These are phyloP conservation scores for Trichopria drosophilae DNA, from an alignment of 2,888 invertebrate genomes.

Conservation along the genomic window DNA sequence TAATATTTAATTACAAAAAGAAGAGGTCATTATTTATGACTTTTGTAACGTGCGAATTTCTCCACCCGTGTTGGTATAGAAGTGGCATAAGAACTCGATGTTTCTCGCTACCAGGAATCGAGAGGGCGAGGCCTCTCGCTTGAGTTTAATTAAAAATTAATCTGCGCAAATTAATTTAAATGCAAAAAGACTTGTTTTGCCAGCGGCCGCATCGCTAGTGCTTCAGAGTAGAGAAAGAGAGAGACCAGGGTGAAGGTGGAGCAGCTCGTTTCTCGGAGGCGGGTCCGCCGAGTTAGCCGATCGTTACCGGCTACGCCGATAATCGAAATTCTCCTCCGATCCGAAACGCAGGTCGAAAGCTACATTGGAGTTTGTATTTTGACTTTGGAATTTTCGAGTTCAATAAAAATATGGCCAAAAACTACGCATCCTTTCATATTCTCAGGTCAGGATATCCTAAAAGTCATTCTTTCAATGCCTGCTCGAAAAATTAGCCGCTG, in stretches of 20 bases:
- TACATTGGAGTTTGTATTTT: no score
- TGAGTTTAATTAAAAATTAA: conserved; percentile 56
- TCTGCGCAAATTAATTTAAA: conserved; percentile 57
- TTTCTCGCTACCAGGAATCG: conserved; percentile 36
- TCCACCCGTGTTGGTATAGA: conserved; percentile 1
- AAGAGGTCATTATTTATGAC: conserved; percentile 7
- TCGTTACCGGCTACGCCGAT: conserved; percentile 52
- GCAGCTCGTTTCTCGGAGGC: conserved; percentile 51
- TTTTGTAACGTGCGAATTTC: conserved; percentile 14
- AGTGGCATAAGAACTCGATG: conserved; percentile 13
- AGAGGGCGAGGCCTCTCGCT: conserved; percentile 16
- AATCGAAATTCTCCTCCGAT: conserved; percentile 54
- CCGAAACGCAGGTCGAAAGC: conserved; percentile 48
- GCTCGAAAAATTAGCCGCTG: no score
- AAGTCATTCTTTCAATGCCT: no score
- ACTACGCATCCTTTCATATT: no score
- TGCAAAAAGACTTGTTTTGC: conserved; percentile 43
- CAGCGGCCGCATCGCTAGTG: conserved; percentile 10
- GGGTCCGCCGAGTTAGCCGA: conserved; percentile 55
- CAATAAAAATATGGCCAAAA: no score
- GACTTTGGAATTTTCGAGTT: no score
- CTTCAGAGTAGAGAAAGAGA: conserved; percentile 34
- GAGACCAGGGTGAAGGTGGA: conserved; percentile 47
- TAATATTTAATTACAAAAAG: conserved; percentile 9
- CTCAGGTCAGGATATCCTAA: no score